Base-by-base conservation (phyloP, 2,888 invertebrate genomes). In the Adineta ricciae region DNA sequence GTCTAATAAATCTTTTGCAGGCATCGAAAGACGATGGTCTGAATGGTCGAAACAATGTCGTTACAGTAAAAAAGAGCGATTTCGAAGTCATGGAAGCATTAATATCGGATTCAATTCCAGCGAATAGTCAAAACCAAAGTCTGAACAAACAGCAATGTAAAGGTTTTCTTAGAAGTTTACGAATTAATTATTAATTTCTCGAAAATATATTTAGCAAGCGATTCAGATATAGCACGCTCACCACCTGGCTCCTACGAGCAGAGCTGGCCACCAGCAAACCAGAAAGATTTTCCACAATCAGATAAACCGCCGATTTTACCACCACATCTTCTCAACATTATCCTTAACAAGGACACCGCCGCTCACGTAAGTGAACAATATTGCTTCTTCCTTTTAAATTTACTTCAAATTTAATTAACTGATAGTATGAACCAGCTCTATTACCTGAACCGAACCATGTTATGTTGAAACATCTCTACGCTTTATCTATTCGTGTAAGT, bases 381-480 rank as follows among this genome's bases (percentile, higher is more conserved):
- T 72, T 16, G 19, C 19, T 14, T n/a, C 3, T 50, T 19, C 50
- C 19, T 19, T 16, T 50, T 3, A 19, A 50, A 50, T n/a, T n/a
- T n/a, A 50, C 14, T 19, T 50, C 14, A 50, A 16, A 50, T 50
- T 54, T 72, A 36, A 19, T 41, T n/a, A n/a, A 14, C 11, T 52
- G 73, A 1, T 91, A 97, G 95, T 97, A 97, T 92, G 99, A 99
- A 91, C 99, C 99, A 84, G 97, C 97, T 83, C 92, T 99, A 88
- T 92, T 99, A 88, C 99, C 99, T n/a, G 98, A 99, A 92, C 99
- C 99, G 84, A 98, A 98, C 91, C 99, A 99, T 90, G 99, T 99
- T 49, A 99, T 99, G 99, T 92, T 99, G 89, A 99, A 99, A 91
- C 99, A 99, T 91, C 92, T 99, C 85, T 99, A 99, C 91, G 99